Evolutionary conservation across 2,113 vertebrate species (phyloP).

Genomic region (Eulemur macaco): DNA sequence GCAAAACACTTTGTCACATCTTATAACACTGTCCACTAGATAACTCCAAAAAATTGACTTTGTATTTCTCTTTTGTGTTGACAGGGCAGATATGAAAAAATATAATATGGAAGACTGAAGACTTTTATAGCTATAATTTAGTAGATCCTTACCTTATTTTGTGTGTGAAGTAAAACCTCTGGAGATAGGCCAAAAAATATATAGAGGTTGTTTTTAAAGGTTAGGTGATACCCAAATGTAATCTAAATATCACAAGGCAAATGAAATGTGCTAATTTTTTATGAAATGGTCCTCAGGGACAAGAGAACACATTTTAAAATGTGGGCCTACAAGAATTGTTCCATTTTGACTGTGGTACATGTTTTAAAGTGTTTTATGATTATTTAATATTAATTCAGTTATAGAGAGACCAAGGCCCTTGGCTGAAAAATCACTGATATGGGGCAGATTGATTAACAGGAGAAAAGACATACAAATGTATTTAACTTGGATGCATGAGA

Average conservation of each 20-base stretch:
- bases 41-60: neutral
- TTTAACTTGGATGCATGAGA: no score
- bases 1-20: neutral
- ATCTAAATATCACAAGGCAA: neutral
- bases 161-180: neutral
- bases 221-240: neutral
- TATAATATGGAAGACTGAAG: neutral
- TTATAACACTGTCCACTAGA: neutral
- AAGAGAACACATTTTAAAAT: neutral
- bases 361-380: neutral
- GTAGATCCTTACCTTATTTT: neutral
- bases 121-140: neutral
- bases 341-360: neutral
- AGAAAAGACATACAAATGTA: no score
- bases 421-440: no score
- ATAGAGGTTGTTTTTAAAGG: neutral
- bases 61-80: neutral
- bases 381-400: neutral
- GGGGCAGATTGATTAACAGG: no score
- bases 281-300: neutral
- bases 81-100: neutral
- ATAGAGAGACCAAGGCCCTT: no score
- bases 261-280: neutral
- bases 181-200: neutral
- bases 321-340: neutral